Conservation (phyloP, 2,113 vertebrate genomes). For the Excalfactoria chinensis region DNA sequence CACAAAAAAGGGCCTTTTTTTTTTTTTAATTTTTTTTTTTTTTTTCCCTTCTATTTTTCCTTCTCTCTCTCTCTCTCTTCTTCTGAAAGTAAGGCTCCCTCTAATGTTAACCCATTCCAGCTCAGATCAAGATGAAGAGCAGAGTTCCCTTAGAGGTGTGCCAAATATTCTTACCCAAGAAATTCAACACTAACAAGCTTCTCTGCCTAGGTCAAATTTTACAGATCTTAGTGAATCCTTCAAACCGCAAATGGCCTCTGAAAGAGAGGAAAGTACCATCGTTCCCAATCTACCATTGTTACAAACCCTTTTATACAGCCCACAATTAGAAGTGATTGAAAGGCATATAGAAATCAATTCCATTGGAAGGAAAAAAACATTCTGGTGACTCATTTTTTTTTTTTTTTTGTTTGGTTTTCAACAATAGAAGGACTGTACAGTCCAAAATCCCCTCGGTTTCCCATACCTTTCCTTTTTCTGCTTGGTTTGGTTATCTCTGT, state of each 20-base stretch:
- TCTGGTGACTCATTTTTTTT: neutral
- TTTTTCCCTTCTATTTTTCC: neutral
- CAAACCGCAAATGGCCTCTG: neutral
- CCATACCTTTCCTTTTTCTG: neutral
- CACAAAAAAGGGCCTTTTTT: neutral
- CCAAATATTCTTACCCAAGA: neutral
- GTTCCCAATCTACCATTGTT: neutral
- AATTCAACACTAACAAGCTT: neutral
- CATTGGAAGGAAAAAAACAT: neutral
- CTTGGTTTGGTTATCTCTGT: neutral
- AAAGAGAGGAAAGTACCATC: neutral
- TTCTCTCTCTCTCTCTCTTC: neutral
- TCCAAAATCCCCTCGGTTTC: neutral
- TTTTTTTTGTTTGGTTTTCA: neutral
- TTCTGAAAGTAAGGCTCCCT: constrained; percentile 21
- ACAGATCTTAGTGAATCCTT: neutral
- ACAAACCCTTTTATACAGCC: neutral
- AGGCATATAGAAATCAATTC: neutral
- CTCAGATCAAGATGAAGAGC: neutral
- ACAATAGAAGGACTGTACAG: neutral
- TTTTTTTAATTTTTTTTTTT: neutral
- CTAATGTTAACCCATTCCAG: constrained; percentile 31
- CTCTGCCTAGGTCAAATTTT: neutral
- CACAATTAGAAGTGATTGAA: neutral
- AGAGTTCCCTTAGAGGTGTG: neutral